Percentiles rank a stretch among this genome's conserved stretches.
Conservation (phyloP, 1,140 invertebrate genomes). For the Anastrepha obliqua region DNA sequence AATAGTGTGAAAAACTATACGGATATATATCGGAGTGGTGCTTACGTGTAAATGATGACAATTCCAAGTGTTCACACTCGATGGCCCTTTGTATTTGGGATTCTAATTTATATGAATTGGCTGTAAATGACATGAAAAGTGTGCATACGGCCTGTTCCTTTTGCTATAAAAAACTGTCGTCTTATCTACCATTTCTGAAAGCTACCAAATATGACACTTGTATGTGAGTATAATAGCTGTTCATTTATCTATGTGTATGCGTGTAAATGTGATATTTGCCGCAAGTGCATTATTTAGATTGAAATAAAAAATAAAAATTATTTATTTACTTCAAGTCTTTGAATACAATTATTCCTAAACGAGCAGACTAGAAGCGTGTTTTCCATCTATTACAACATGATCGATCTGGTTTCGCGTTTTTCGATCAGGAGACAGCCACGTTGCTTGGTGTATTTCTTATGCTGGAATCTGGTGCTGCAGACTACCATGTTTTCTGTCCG, state of each 20-base stretch:
- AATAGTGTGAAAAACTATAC: not conserved
- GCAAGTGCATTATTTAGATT: not conserved
- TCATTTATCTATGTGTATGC: too few species aligned
- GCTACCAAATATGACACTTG: not conserved
- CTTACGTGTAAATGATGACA: slow-evolving; percentile 22
- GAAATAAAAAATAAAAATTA: not conserved
- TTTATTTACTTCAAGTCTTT: not conserved
- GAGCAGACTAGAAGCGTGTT: too few species aligned
- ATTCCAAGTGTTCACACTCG: slow-evolving; percentile 12
- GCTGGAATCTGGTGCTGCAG: too few species aligned
- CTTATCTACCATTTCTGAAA: not conserved
- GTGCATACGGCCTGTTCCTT: not conserved
- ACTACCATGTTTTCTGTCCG: too few species aligned
- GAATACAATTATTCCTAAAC: too few species aligned
- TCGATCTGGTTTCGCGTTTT: too few species aligned
- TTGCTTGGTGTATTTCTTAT: too few species aligned
- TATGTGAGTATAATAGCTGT: not conserved
- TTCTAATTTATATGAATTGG: slow-evolving; percentile 45
- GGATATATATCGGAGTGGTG: not conserved
- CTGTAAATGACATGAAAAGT: slow-evolving; percentile 41
- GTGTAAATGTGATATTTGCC: too few species aligned
- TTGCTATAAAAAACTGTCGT: not conserved
- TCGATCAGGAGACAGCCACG: too few species aligned
- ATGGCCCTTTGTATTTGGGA: slow-evolving; percentile 15
- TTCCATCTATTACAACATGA: too few species aligned